These are phyloP conservation scores for Butorides virescens DNA, from an alignment of 2,113 vertebrate species.

Conservation along the genomic window DNA sequence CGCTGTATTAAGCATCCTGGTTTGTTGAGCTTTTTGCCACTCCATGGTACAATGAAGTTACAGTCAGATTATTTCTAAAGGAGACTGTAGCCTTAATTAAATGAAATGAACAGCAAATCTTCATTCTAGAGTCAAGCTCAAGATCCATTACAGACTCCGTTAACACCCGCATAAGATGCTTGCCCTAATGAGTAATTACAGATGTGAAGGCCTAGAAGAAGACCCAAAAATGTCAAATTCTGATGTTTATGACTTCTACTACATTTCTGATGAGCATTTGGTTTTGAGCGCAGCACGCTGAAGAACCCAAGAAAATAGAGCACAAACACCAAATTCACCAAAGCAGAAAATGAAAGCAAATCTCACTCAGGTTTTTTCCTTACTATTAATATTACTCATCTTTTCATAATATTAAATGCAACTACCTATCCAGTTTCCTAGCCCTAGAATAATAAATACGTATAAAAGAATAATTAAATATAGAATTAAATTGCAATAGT, in stretches of 20 bases:
- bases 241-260: background rate
- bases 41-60: background rate
- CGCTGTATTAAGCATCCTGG: background rate
- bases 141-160: background rate
- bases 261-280: background rate
- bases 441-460: background rate
- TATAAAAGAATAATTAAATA: background rate
- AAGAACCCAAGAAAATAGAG: background rate
- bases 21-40: background rate
- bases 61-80: background rate
- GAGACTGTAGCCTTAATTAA: background rate
- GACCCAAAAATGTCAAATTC: background rate
- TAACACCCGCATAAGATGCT: background rate
- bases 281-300: background rate
- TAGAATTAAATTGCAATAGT: background rate
- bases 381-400: background rate
- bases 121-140: background rate
- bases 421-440: background rate
- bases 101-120: background rate
- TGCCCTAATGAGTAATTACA: background rate
- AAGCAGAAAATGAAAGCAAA: background rate
- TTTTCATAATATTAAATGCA: background rate
- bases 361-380: background rate
- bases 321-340: background rate
- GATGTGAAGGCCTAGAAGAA: background rate